A percentile compares a stretch with the other conserved stretches of the same genome.
Evolutionary conservation across 2,888 invertebrate species (phyloP).

Genomic region (Crossocerus cetratus): DNA sequence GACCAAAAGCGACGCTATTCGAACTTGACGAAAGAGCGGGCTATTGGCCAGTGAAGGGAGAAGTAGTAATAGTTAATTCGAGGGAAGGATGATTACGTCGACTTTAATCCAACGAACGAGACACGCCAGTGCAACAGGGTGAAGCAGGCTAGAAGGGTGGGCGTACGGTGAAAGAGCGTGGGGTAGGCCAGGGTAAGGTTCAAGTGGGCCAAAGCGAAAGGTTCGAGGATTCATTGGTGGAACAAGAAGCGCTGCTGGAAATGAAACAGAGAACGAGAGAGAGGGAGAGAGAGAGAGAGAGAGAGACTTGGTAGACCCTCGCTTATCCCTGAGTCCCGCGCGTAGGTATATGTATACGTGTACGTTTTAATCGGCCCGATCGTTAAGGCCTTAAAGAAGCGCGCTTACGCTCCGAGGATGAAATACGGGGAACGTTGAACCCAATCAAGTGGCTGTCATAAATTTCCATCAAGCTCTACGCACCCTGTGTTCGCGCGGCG

Average conservation of each 20-base stretch:
- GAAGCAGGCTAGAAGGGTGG: no score
- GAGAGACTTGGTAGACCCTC: no score
- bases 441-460: slow-evolving; percentile 76
- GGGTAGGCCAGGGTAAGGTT: neutral
- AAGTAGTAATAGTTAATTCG: no score
- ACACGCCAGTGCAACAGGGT: no score
- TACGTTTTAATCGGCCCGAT: slow-evolving; percentile 53
- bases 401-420: slow-evolving; percentile 59
- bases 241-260: neutral
- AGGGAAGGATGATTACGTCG: no score
- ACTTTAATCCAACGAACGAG: no score
- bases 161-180: no score
- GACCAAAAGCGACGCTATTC: no score
- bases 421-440: slow-evolving; percentile 75
- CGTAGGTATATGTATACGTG: slow-evolving; percentile 10
- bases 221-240: neutral
- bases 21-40: no score
- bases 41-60: no score
- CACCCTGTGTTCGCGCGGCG: slow-evolving; percentile 52
- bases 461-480: slow-evolving; percentile 74
- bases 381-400: slow-evolving; percentile 48
- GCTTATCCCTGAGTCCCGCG: neutral
- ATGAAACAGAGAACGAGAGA: neutral
- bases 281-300: no score
- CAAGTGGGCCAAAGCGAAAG: neutral